Evolutionary conservation across 2,888 invertebrate genomes (phyloP).

Genomic region (Sympetrum striolatum): DNA sequence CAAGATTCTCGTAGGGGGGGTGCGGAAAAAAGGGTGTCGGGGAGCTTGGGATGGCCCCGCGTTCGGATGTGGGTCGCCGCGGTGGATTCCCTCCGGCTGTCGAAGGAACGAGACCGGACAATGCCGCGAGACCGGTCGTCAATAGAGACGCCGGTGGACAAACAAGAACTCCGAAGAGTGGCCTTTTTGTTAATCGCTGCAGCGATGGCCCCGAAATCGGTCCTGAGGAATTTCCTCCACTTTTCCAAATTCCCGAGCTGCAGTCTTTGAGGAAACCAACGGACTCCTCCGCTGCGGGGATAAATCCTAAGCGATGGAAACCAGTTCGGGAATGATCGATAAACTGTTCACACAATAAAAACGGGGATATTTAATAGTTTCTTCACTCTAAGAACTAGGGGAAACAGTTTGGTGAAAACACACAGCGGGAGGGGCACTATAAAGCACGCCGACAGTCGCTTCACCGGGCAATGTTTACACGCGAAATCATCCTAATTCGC

Average conservation of each 20-base stretch:
- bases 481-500: background rate
- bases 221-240: background rate
- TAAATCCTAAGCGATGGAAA: background rate
- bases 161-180: background rate
- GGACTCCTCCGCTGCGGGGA: background rate
- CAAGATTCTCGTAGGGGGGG: background rate
- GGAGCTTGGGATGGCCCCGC: background rate
- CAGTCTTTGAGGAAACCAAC: background rate
- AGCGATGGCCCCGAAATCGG: background rate
- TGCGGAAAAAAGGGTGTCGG: conserved; percentile 8
- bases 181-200: background rate
- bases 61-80: conserved; percentile 36
- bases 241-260: background rate
- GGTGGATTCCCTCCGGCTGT: conserved; percentile 37
- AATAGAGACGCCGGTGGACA: conserved; percentile 24
- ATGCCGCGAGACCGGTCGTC: conserved; percentile 33
- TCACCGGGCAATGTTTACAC: background rate
- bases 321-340: background rate
- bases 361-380: background rate
- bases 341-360: background rate
- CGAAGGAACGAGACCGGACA: conserved; percentile 21
- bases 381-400: background rate
- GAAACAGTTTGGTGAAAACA: background rate
- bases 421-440: background rate
- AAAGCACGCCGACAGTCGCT: background rate